These are phyloP conservation scores for Calosoma granatense DNA, from an alignment of 1,140 invertebrate genomes.

Conservation along the genomic window DNA sequence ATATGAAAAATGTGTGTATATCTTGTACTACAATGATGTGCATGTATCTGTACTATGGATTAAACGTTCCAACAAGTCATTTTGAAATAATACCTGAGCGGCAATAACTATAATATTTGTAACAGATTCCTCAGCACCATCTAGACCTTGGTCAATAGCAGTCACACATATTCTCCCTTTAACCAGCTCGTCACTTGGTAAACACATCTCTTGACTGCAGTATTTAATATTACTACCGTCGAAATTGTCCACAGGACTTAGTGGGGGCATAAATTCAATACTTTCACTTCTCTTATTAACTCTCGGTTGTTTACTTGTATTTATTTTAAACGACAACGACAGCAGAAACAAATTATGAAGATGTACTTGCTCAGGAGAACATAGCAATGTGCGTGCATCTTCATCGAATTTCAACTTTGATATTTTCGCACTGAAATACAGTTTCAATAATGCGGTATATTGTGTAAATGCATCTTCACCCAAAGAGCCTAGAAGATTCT, in stretches of 20 bases:
- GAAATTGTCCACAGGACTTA: neutral
- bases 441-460: neutral
- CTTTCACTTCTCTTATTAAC: neutral
- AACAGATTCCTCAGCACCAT: neutral
- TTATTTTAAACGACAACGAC: neutral
- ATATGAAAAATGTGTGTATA: too few relatives aligned
- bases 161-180: neutral
- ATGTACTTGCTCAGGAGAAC: neutral
- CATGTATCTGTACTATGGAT: too few relatives aligned
- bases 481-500: neutral
- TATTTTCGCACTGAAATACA: neutral
- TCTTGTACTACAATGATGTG: too few relatives aligned
- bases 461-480: neutral
- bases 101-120: neutral
- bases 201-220: neutral
- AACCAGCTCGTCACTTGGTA: neutral
- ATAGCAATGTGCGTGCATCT: neutral
- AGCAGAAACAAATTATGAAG: neutral
- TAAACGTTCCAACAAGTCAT: too few relatives aligned
- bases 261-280: too few relatives aligned
- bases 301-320: too few relatives aligned
- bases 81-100: neutral
- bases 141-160: neutral
- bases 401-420: constrained; percentile 1
- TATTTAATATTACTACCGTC: neutral